Base-by-base conservation (phyloP, 2,888 invertebrate genomes). In the Rotaria macrura region DNA sequence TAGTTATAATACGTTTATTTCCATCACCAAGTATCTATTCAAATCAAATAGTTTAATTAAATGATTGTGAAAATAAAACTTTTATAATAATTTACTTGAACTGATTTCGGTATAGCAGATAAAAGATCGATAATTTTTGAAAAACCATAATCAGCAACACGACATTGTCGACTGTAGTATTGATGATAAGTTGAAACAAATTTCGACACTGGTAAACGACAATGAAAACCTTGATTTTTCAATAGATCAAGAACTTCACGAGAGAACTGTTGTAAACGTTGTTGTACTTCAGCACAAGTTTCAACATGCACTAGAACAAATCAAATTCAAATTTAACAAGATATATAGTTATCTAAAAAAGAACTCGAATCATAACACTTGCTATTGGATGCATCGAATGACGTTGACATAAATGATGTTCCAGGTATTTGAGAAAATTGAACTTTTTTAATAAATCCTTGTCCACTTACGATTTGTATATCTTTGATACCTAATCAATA, bases 181-280 rank as follows among this genome's bases (percentile, higher is more conserved):
- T 86, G 85, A 84, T 86, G 86, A 83, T 86, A 86, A 54, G 83
- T 52, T 17, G 83, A 85, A 43, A 84, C 83, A 52, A 86, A 86
- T 83, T 86, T 85, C 7, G 85, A 85, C n/a, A 86, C 49, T 20
- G 84, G 86, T 43, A 86, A 57, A 55, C 54, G 57, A 89, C 95
- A 95, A 87, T 94, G 93, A 0, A 95, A 94, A 79, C 79, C 14
- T 40, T 94, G 94, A 84, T 94, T 94, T 89, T 94, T 94, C 87
- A 96, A 92, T 86, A 96, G 91, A 90, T 96, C 96, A 0, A 95
- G 93, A 38, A 96, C 92, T 91, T 96, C 96, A 3, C 95, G 93
- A 87, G 95, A 94, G 88, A 96, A 94, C 88, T 95, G 92, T 85
- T 93, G 93, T 86, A 95, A 90, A 52, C 55, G 84, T 43, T 84